A percentile compares a stretch with the other conserved stretches of the same genome.
These are phyloP conservation scores for Ascaphus truei DNA, from an alignment of 2,113 vertebrate genomes.

Conservation along the genomic window DNA sequence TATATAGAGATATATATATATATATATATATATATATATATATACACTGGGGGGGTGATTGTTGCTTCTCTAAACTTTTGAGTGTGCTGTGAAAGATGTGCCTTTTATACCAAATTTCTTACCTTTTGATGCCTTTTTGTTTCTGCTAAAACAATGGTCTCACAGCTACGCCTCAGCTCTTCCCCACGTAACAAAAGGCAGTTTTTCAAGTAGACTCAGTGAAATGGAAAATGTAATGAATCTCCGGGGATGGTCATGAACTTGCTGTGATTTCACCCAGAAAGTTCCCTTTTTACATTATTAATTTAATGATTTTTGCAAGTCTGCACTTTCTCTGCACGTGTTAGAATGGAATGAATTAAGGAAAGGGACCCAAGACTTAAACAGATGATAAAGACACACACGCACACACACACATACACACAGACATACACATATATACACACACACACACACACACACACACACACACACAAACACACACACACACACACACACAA, in stretches of 20 bases:
- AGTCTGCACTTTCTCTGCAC: slow-evolving; percentile 20
- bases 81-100: not conserved
- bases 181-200: slow-evolving; percentile 10
- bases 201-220: slow-evolving; percentile 16
- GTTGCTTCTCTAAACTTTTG: no score
- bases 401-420: not conserved
- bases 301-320: slow-evolving; percentile 32
- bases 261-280: slow-evolving; percentile 38
- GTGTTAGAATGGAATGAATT: not conserved
- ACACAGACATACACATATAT: not conserved
- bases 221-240: slow-evolving; percentile 37
- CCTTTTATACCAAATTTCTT: not conserved
- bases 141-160: slow-evolving; percentile 19
- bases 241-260: slow-evolving; percentile 23
- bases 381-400: not conserved
- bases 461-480: not conserved
- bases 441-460: not conserved
- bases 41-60: no score
- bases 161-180: slow-evolving; percentile 20
- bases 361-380: slow-evolving; percentile 7
- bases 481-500: not conserved
- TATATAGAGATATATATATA: no score
- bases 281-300: slow-evolving; percentile 31
- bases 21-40: no score
- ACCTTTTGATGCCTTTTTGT: no score